Percentiles rank a stretch among this genome's conserved stretches.
Evolutionary conservation across 2,888 invertebrate genomes (phyloP).

Genomic region (Syrista parreyssii): DNA sequence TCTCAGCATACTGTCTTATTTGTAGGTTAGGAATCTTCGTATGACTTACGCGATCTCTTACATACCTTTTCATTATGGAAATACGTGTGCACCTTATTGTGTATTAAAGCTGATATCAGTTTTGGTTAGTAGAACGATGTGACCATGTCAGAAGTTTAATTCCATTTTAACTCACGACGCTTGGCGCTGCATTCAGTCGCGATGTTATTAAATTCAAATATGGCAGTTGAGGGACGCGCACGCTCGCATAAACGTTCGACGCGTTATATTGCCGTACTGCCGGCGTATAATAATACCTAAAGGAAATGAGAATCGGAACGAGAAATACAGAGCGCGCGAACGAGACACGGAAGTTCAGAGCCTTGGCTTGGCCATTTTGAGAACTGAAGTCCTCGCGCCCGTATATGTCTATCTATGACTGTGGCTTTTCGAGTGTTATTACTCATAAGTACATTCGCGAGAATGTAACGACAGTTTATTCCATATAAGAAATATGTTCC

Average conservation of each 20-base stretch:
- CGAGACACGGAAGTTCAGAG: conserved; percentile 48
- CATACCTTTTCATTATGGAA: no score
- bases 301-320: conserved; percentile 21
- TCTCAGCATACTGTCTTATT: not conserved
- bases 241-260: not conserved
- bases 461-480: not conserved
- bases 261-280: not conserved
- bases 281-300: conserved; percentile 7
- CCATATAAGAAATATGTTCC: not conserved
- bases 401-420: conserved; percentile 28
- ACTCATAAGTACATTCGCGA: not conserved
- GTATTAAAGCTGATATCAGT: not conserved
- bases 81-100: no score
- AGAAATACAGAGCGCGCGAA: conserved; percentile 26
- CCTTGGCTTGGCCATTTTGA: conserved; percentile 51
- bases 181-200: not conserved
- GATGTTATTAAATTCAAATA: conserved; percentile 43
- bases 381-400: conserved; percentile 43
- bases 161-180: not conserved
- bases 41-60: not conserved
- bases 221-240: conserved; percentile 40
- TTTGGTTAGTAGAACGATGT: not conserved
- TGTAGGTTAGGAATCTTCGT: not conserved
- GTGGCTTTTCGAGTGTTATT: not conserved
- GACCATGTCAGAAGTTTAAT: not conserved